These are phyloP conservation scores for Campylomormyrus numenius DNA, from an alignment of 2,113 vertebrate genomes.

Conservation along the genomic window DNA sequence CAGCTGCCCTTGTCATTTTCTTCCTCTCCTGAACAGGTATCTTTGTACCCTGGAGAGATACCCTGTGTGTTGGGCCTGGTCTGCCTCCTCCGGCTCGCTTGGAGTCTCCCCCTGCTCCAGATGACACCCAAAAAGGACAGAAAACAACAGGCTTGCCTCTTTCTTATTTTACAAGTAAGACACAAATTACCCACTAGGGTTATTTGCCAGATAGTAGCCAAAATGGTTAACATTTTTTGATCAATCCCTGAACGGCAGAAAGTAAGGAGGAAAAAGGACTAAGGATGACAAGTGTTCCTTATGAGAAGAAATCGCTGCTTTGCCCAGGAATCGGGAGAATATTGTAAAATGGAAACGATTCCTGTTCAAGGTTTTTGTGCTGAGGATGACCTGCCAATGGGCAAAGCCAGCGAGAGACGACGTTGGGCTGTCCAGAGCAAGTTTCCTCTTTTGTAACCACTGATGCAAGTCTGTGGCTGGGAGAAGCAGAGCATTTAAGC, in stretches of 20 bases:
- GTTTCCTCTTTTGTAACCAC: not conserved
- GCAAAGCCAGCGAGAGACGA: not conserved
- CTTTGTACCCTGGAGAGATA: constrained; percentile 50
- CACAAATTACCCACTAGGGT: not conserved
- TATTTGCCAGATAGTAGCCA: not conserved
- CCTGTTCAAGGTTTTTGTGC: not conserved
- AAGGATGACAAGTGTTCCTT: not conserved
- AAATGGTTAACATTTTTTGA: not conserved
- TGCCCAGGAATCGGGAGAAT: not conserved
- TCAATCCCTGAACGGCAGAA: not conserved
- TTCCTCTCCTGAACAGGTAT: constrained; percentile 51
- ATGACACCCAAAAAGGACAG: constrained; percentile 3
- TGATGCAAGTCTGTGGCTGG: not conserved
- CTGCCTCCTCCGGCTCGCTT: constrained; percentile 15
- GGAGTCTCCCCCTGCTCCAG: not conserved
- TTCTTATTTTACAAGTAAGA: not conserved
- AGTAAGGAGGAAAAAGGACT: not conserved
- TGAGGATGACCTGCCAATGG: not conserved
- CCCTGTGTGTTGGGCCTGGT: constrained; percentile 21
- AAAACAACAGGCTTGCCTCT: not conserved
- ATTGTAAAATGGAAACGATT: not conserved
- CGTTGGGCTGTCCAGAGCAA: not conserved
- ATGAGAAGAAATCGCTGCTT: not conserved
- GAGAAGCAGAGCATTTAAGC: not conserved
- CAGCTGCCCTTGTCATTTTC: constrained; percentile 34